These are phyloP conservation scores for Limnephilus lunatus DNA, from an alignment of 2,888 invertebrate genomes.

Conservation along the genomic window DNA sequence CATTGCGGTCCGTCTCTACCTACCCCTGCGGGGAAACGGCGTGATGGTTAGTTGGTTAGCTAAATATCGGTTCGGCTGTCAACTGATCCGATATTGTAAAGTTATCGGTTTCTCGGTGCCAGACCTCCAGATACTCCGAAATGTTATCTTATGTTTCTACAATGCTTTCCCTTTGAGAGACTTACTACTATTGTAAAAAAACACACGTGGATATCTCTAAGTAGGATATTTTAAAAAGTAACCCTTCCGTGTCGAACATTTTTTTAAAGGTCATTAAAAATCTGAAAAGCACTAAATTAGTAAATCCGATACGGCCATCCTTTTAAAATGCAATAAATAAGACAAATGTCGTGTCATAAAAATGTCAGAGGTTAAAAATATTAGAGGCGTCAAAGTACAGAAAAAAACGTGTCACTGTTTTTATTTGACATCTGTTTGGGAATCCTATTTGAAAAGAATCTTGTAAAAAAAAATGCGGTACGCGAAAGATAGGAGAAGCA, in stretches of 20 bases:
- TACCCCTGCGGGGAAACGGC: too few relatives aligned
- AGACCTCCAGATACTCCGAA: too few relatives aligned
- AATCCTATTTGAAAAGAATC: background rate
- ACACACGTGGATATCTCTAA: too few relatives aligned
- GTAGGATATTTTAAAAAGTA: background rate
- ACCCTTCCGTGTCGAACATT: background rate
- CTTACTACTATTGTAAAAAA: too few relatives aligned
- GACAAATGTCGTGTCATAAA: background rate
- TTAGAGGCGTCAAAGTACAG: background rate
- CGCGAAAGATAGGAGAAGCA: background rate
- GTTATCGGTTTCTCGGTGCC: too few relatives aligned
- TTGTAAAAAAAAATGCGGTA: background rate
- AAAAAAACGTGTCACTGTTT: slow-evolving; percentile 1
- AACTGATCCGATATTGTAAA: too few relatives aligned
- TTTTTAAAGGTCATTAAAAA: slow-evolving; percentile 14
- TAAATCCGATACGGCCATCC: slow-evolving; percentile 43
- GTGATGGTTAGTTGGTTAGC: too few relatives aligned
- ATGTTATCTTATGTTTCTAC: too few relatives aligned
- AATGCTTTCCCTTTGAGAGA: too few relatives aligned
- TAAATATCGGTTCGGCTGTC: too few relatives aligned
- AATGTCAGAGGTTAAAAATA: slow-evolving; percentile 8
- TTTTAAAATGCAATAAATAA: slow-evolving; percentile 52
- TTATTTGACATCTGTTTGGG: slow-evolving; percentile 4
- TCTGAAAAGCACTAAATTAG: slow-evolving; percentile 33
- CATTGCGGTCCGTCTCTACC: too few relatives aligned